Evolutionary conservation across 2,797 vertebrate species (phyloP), one percentile per base, ranked within the genome.

Genomic region (Melanogrammus aeglefinus): DNA sequence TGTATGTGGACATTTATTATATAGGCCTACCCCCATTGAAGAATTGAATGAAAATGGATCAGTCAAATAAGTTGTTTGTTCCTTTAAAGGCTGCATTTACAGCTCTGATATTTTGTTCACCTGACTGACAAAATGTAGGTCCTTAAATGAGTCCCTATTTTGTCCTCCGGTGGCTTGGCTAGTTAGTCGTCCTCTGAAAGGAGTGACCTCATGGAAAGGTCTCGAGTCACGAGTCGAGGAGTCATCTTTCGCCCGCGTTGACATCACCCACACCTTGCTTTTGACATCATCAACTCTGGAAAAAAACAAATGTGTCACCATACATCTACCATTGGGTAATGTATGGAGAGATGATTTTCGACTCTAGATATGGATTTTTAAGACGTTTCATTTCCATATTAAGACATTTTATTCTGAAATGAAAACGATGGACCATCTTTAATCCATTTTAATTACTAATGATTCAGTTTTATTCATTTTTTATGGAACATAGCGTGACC

Each of bases 401-500:
- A 9, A 63, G n/a, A n/a, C 57, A 63, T 63, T 63, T 13, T 63
- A 63, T 63, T 24, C 8, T 1, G n/a, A 21, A 69, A 27, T 69
- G 10, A 9, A 63, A 63, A 18, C 24, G 9, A 69, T 24, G 27
- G 63, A 27, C 24, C n/a, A 27, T 69, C 9, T 69, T 69, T 69
- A 27, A 10, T 69, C n/a, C 4, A 63, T 24, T 27, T 27, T 69
- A 69, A 69, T 63, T 63, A 24, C 57, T 63, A 63, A 63, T n/a
- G 57, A 63, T 63, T 63, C 57, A 24, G 57, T 9, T n/a, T 63
- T 63, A 63, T 63, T 24, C 6, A 63, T 69, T 63, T 57, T 63
- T 63, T 63, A 63, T n/a, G 57, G 57, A 69, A 10, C 63, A 69
- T 69, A 24, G 24, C n/a, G 63, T 69, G 63, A 69, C 63, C 47